These are phyloP conservation scores for Eristalinus sepulchralis DNA, from an alignment of 2,888 invertebrate species.

Conservation along the genomic window DNA sequence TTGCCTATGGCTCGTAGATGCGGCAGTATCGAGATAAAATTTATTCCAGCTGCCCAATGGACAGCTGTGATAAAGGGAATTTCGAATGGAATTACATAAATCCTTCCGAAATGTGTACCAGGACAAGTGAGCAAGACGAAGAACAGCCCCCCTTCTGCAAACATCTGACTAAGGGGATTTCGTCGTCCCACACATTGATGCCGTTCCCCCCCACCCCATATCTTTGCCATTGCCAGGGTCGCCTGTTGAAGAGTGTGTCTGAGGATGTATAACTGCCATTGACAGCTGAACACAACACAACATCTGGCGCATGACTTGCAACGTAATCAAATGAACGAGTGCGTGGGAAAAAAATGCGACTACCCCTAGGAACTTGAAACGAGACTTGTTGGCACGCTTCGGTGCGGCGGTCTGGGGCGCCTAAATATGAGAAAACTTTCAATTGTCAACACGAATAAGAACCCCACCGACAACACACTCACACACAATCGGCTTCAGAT, in stretches of 20 bases:
- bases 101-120: not conserved
- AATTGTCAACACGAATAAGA: not conserved
- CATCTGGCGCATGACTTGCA: constrained; percentile 33
- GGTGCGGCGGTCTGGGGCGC: not conserved
- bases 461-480: not conserved
- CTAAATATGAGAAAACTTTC: constrained; percentile 11
- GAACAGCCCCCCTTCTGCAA: not conserved
- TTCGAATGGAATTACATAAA: constrained; percentile 8
- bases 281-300: constrained; percentile 12
- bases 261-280: not conserved
- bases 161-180: constrained; percentile 3
- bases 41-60: not conserved
- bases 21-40: not conserved
- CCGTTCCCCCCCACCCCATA: too few relatives aligned
- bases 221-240: not conserved
- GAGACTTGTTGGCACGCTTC: not conserved
- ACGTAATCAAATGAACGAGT: constrained; percentile 23
- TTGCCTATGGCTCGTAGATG: too few relatives aligned
- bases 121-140: not conserved
- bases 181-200: not conserved
- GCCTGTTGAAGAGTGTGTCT: constrained; percentile 1
- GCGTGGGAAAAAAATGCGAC: constrained; percentile 23
- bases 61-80: not conserved
- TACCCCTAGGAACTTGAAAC: constrained; percentile 16
- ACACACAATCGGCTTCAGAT: not conserved